These are phyloP conservation scores for Desmodus rotundus DNA, from an alignment of 2,113 vertebrate genomes.

Conservation along the genomic window DNA sequence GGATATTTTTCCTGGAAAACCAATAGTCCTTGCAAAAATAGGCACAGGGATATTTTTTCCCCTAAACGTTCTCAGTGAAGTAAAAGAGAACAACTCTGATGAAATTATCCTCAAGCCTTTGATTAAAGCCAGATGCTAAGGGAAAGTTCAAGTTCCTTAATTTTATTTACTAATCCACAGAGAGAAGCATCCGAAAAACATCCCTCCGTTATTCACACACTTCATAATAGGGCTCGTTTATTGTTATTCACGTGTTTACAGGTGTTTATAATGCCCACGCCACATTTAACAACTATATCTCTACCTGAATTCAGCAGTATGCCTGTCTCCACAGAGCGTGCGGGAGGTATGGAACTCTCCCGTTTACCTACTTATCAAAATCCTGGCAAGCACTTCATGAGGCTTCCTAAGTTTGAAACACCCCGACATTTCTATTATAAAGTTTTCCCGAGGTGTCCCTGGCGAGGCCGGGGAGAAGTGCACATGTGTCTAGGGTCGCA, in stretches of 20 bases:
- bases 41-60: background rate
- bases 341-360: background rate
- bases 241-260: background rate
- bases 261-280: background rate
- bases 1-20: background rate
- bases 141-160: background rate
- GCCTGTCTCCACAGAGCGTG: background rate
- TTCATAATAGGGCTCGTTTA: background rate
- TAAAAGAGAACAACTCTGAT: background rate
- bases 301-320: background rate
- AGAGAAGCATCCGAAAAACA: background rate
- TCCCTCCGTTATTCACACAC: background rate
- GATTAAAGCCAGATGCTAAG: conserved; percentile 40
- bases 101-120: conserved; percentile 31
- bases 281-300: conserved; percentile 23
- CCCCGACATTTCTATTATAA: conserved; percentile 46
- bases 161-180: conserved; percentile 23
- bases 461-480: conserved; percentile 56
- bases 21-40: background rate
- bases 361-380: background rate
- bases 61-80: conserved; percentile 34
- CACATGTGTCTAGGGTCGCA: conserved; percentile 59
- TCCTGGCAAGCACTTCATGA: background rate
- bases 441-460: conserved; percentile 35
- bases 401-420: background rate